Conservation (phyloP, 1,140 invertebrate genomes). For the Arion vulgaris region DNA sequence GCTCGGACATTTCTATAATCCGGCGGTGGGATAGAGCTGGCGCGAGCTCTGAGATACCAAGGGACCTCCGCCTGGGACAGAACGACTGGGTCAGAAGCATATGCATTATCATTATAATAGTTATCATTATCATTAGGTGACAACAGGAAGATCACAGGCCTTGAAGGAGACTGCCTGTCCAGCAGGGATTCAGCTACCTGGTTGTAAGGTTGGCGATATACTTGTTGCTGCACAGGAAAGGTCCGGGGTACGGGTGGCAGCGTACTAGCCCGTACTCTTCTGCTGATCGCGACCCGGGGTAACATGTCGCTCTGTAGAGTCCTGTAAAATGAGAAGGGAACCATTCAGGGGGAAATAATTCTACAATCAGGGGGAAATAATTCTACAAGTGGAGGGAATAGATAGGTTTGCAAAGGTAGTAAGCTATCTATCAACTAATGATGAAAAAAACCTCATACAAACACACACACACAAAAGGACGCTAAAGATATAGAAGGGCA, state of each 20-base stretch:
- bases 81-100: conserved; percentile 40
- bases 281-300: conserved; percentile 26
- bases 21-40: conserved; percentile 10
- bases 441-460: too few relatives aligned
- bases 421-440: too few relatives aligned
- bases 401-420: too few relatives aligned
- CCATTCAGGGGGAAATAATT: neutral
- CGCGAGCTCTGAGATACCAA: conserved; percentile 28
- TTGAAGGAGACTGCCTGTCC: conserved; percentile 7
- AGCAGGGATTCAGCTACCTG: conserved; percentile 17
- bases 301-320: conserved; percentile 27
- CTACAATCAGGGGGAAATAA: neutral
- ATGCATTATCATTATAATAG: neutral
- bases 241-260: conserved; percentile 5
- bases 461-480: too few relatives aligned
- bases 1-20: conserved; percentile 9
- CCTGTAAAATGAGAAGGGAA: conserved; percentile 2
- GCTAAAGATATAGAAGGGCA: too few relatives aligned
- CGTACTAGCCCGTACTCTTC: conserved; percentile 31
- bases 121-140: conserved; percentile 18
- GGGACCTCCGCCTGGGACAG: conserved; percentile 16
- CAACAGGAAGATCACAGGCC: conserved; percentile 16
- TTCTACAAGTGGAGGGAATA: too few relatives aligned
- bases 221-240: neutral
- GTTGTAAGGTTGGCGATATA: neutral